These are phyloP conservation scores for Herpailurus yagouaroundi DNA, from an alignment of 2,113 vertebrate species.

Conservation along the genomic window DNA sequence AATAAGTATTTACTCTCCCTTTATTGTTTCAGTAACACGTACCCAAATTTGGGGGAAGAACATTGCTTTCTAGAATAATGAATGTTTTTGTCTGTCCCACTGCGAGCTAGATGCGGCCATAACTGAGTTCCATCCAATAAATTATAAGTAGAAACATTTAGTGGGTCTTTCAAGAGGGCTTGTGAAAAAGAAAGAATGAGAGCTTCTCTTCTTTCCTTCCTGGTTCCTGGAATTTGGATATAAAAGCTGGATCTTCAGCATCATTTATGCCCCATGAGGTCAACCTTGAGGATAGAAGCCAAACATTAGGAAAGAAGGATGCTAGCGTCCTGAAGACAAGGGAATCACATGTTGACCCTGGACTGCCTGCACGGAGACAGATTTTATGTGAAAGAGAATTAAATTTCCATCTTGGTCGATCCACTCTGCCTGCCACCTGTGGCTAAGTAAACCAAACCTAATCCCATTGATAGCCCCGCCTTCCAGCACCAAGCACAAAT, in stretches of 20 bases:
- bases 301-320: too few relatives aligned
- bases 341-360: too few relatives aligned
- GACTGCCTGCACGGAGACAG: too few relatives aligned
- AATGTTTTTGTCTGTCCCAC: neutral
- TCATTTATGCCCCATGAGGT: accelerated
- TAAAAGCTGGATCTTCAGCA: neutral
- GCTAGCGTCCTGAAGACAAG: neutral
- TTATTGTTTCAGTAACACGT: neutral
- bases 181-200: neutral
- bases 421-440: neutral
- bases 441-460: neutral
- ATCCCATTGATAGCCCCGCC: neutral
- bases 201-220: neutral
- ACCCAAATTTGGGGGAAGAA: neutral
- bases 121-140: neutral
- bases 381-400: neutral
- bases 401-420: neutral
- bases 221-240: neutral
- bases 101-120: neutral
- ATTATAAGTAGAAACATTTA: neutral
- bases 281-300: neutral
- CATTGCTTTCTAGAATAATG: neutral
- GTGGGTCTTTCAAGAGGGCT: neutral
- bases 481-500: neutral
- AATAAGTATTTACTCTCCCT: neutral